Evolutionary conservation across 2,797 vertebrate genomes (phyloP).

Genomic region (Martes flavigula): DNA sequence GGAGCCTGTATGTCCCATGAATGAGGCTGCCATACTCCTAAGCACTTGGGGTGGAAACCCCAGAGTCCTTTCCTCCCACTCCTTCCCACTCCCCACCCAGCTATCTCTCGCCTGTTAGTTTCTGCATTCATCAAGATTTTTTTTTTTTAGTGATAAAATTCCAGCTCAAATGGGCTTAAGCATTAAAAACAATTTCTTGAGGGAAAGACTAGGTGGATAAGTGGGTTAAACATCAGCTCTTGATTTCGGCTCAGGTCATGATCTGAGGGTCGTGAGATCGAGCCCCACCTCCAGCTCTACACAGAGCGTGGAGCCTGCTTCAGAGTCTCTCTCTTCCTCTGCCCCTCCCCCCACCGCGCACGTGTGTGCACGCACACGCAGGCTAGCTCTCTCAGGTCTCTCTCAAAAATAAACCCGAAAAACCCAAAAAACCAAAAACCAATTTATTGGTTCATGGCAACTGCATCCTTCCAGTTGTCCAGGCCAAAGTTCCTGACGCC

Average conservation of each 20-base stretch:
- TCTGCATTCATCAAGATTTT: not conserved
- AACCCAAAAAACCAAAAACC: no score
- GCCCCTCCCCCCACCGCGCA: not conserved
- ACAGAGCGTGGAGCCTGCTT: not conserved
- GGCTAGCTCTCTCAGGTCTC: not conserved
- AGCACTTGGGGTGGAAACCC: not conserved
- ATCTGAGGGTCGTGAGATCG: rapidly evolving
- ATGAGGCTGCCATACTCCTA: not conserved
- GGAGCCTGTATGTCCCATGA: not conserved
- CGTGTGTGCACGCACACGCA: rapidly evolving
- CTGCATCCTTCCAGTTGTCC: not conserved
- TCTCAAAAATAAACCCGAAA: not conserved
- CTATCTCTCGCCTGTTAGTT: not conserved
- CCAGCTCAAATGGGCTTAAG: not conserved
- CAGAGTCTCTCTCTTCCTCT: not conserved
- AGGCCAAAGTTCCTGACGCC: not conserved
- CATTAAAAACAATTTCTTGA: not conserved
- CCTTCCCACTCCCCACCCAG: not conserved
- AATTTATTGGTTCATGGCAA: not conserved
- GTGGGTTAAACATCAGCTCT: not conserved
- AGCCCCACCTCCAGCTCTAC: not conserved
- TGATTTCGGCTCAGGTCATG: not conserved
- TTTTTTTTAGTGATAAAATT: not conserved
- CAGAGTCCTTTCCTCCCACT: not conserved
- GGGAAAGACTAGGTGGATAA: not conserved